Percentiles rank a stretch among this genome's conserved stretches.
These are phyloP conservation scores for Orthonevra nobilis DNA, from an alignment of 2,888 invertebrate species.

Conservation along the genomic window DNA sequence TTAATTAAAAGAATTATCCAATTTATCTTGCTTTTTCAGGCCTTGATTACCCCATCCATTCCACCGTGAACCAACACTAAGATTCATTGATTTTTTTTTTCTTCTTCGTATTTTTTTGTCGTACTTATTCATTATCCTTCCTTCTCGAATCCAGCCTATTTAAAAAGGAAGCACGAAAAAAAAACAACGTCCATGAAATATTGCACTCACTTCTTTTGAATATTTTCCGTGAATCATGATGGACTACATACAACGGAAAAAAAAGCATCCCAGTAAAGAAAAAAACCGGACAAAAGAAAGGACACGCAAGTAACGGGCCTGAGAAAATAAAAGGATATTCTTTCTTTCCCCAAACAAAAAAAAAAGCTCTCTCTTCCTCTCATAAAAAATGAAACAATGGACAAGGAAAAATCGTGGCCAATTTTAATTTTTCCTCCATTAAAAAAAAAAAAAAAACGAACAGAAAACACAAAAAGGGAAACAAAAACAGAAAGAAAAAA, in stretches of 20 bases:
- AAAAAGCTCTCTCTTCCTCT: slow-evolving; percentile 29
- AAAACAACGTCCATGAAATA: slow-evolving; percentile 55
- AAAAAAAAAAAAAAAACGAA: slow-evolving; percentile 48
- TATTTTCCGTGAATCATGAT: slow-evolving; percentile 59
- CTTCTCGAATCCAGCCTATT: slow-evolving; percentile 24
- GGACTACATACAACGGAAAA: slow-evolving; percentile 33
- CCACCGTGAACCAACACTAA: slow-evolving; percentile 69
- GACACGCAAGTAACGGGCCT: slow-evolving; percentile 54
- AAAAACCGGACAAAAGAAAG: slow-evolving; percentile 41
- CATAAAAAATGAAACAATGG: slow-evolving; percentile 77
- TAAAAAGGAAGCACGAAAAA: slow-evolving; percentile 19
- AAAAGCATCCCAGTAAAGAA: not conserved
- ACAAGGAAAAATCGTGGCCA: slow-evolving; percentile 78
- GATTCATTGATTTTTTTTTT: slow-evolving; percentile 38
- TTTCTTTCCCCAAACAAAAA: slow-evolving; percentile 26
- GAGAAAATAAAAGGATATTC: slow-evolving; percentile 69
- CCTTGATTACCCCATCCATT: slow-evolving; percentile 32
- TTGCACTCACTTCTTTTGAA: slow-evolving; percentile 64
- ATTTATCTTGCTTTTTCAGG: slow-evolving; percentile 63
- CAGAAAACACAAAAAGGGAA: too few species aligned
- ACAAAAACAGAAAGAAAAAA: slow-evolving; percentile 57
- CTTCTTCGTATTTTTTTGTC: not conserved
- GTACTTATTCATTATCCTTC: slow-evolving; percentile 68
- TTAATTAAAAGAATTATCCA: slow-evolving; percentile 67
- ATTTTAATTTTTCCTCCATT: slow-evolving; percentile 78